Evolutionary conservation across 1,140 invertebrate genomes (phyloP).

Genomic region (Zeugodacus cucurbitae): DNA sequence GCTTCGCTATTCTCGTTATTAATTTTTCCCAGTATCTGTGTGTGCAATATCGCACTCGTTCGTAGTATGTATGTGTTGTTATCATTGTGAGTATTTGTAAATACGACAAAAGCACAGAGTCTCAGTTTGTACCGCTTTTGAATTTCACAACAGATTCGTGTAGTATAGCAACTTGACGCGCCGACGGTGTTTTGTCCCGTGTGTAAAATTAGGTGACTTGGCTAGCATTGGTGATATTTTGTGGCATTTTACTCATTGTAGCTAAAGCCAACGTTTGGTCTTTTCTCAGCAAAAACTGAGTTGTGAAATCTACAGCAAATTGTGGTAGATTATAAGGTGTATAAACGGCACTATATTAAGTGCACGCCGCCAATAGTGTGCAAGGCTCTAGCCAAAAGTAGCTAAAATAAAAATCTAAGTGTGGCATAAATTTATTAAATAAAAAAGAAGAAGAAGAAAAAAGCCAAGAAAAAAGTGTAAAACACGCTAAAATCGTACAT

Average conservation of each 20-base stretch:
- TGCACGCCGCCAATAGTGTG: background rate
- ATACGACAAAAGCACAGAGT: background rate
- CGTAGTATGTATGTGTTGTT: too few relatives aligned
- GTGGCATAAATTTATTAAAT: background rate
- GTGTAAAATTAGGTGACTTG: background rate
- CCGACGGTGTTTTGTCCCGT: background rate
- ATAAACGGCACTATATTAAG: background rate
- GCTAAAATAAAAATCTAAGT: background rate
- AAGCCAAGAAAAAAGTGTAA: background rate
- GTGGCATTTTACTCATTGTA: background rate
- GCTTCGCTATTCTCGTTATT: background rate
- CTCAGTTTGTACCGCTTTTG: background rate
- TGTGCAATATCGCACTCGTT: background rate
- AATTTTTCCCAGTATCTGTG: background rate
- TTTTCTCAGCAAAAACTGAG: constrained; percentile 34
- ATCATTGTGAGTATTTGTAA: background rate
- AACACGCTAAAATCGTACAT: background rate
- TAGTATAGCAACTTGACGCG: background rate
- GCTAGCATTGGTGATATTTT: background rate
- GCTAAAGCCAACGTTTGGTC: constrained; percentile 16
- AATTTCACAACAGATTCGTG: constrained; percentile 38
- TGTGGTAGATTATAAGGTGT: background rate
- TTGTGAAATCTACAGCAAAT: constrained; percentile 28
- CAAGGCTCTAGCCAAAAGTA: background rate
- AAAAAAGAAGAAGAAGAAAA: background rate